Evolutionary conservation across 2,797 vertebrate species (phyloP).

Genomic region (Mastacembelus armatus): DNA sequence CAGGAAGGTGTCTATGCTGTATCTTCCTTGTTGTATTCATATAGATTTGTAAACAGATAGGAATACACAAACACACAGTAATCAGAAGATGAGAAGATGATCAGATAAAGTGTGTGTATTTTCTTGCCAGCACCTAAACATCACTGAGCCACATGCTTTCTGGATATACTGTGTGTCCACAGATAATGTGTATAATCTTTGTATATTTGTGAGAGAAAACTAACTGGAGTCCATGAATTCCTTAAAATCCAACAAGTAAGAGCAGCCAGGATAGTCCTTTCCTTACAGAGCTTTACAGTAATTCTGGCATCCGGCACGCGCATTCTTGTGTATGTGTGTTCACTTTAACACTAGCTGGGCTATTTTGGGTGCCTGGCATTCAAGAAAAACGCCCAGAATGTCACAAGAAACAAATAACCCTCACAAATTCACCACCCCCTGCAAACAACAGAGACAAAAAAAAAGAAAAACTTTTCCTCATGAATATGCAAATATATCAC

Average conservation of each 20-base stretch:
- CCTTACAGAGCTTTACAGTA: neutral
- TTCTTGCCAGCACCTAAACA: neutral
- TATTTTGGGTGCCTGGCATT: conserved; percentile 62
- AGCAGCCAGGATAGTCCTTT: neutral
- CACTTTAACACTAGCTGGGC: conserved; percentile 27
- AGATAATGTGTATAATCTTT: neutral
- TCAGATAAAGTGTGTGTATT: conserved; percentile 7
- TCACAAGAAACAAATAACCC: conserved; percentile 80
- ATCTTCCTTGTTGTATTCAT: conserved; percentile 19
- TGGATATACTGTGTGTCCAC: neutral
- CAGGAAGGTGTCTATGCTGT: conserved; percentile 4
- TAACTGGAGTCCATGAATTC: neutral
- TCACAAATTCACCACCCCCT: conserved; percentile 10
- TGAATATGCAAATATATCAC: conserved; percentile 84
- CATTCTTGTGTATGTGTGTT: conserved; percentile 7
- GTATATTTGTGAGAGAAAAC: neutral
- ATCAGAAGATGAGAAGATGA: conserved; percentile 42
- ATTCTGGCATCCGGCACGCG: neutral
- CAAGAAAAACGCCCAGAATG: conserved; percentile 56
- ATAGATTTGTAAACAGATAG: conserved; percentile 33
- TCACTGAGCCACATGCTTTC: neutral
- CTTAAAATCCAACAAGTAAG: neutral
- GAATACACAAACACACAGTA: conserved; percentile 14
- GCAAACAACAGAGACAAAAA: conserved; percentile 45
- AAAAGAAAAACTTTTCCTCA: conserved; percentile 61